A percentile compares a stretch with the other conserved stretches of the same genome.
These are phyloP conservation scores for Tineola bisselliella DNA, from an alignment of 2,888 invertebrate genomes.

Conservation along the genomic window DNA sequence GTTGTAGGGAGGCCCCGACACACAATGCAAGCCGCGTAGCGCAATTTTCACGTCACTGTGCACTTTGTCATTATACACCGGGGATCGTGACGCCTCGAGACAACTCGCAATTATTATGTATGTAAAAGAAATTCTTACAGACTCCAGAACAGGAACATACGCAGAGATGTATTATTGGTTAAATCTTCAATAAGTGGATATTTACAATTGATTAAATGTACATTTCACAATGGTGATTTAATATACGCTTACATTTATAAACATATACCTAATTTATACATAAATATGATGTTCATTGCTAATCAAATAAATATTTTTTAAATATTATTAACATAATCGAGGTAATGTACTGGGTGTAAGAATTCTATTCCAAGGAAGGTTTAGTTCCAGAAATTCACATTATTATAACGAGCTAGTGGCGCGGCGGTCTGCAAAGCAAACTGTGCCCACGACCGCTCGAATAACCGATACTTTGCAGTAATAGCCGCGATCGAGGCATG, in stretches of 20 bases:
- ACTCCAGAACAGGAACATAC: constrained; percentile 33
- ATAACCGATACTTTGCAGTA: constrained; percentile 63
- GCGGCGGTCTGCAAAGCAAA: constrained; percentile 54
- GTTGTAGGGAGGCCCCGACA: not conserved
- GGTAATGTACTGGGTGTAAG: not conserved
- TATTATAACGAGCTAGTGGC: constrained; percentile 64
- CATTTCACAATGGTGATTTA: no score
- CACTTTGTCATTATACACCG: constrained; percentile 67
- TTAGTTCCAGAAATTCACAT: constrained; percentile 64
- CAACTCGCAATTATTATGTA: constrained; percentile 66
- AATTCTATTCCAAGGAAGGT: constrained; percentile 49
- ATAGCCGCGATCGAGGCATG: constrained; percentile 61
- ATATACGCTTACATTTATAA: no score
- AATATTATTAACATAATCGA: not conserved
- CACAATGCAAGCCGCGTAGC: constrained; percentile 27
- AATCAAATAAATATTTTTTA: no score
- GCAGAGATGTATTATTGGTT: constrained; percentile 28
- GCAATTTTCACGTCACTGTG: constrained; percentile 65
- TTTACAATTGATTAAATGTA: no score
- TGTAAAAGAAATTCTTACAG: constrained; percentile 65
- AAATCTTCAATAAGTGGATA: not conserved
- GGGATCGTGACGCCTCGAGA: constrained; percentile 67
- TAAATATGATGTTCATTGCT: no score
- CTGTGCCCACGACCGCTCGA: constrained; percentile 56
- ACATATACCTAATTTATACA: no score